Conservation (phyloP, 2,888 invertebrate species). For the Cheilosia pagana region DNA sequence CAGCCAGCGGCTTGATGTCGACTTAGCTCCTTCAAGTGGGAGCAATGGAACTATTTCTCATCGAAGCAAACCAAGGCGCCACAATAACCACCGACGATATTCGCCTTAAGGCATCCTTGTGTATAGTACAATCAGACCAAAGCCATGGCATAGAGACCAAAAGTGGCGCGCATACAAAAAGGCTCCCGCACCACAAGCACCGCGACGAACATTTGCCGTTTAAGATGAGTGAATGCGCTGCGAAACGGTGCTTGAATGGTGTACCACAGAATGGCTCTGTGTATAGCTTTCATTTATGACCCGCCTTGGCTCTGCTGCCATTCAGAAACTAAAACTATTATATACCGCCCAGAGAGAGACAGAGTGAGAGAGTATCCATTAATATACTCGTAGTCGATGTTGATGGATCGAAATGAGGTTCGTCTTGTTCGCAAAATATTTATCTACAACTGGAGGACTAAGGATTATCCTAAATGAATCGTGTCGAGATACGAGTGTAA, state of each 20-base stretch:
- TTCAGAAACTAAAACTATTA: conserved; percentile 4
- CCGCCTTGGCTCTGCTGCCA: conserved; percentile 6
- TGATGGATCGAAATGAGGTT: conserved; percentile 21
- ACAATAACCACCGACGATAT: conserved; percentile 34
- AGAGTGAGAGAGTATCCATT: neutral
- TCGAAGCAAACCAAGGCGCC: conserved; percentile 46
- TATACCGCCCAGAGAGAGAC: neutral
- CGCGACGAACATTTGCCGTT: neutral
- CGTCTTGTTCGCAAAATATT: conserved; percentile 19
- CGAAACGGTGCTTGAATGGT: conserved; percentile 35
- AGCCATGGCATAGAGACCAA: neutral
- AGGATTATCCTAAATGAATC: conserved; percentile 43
- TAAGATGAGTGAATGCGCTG: conserved; percentile 20
- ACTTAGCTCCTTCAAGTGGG: conserved; percentile 27
- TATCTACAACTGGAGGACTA: conserved; percentile 14
- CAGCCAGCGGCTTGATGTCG: conserved; percentile 7
- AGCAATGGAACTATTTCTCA: conserved; percentile 51
- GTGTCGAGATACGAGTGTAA: conserved; percentile 4
- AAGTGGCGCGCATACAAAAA: conserved; percentile 16
- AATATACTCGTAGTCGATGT: conserved; percentile 19
- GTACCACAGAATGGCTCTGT: conserved; percentile 31
- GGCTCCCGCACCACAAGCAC: neutral
- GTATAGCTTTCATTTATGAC: conserved; percentile 21
- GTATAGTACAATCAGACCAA: neutral
- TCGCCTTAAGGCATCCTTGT: conserved; percentile 26